A percentile compares a stretch with the other conserved stretches of the same genome.
Conservation (phyloP, 2,797 vertebrate genomes). For the Champsocephalus gunnari region DNA sequence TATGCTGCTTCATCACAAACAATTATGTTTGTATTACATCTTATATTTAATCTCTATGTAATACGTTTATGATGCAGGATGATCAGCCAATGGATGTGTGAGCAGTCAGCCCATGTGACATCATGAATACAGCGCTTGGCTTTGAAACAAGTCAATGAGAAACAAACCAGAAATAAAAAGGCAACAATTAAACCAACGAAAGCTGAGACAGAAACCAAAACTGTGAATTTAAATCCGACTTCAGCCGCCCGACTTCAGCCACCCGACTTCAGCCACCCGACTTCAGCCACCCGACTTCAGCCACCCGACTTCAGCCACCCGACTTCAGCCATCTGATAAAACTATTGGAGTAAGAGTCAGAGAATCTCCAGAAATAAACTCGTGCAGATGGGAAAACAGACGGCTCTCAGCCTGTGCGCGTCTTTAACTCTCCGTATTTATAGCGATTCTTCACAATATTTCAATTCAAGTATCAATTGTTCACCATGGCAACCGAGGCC, state of each 20-base stretch:
- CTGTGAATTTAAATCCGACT: neutral
- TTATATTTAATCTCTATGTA: no score
- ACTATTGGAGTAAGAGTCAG: no score
- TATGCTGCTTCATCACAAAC: no score
- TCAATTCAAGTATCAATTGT: slow-evolving; percentile 41
- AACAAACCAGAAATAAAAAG: neutral
- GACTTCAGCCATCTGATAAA: neutral
- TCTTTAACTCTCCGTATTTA: slow-evolving; percentile 28
- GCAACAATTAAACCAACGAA: neutral
- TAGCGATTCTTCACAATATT: slow-evolving; percentile 2
- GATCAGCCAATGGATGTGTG: neutral
- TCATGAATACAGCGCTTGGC: neutral
- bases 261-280: no score
- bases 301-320: no score
- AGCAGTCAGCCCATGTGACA: neutral
- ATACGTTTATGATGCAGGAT: neutral
- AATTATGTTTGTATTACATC: no score
- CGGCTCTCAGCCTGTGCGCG: neutral
- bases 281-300: neutral
- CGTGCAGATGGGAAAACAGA: slow-evolving; percentile 30
- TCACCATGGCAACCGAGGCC: slow-evolving; percentile 56
- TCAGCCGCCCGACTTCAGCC: no score
- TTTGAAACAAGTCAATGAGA: neutral
- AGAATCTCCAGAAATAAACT: neutral
- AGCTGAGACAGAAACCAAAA: neutral